These are phyloP conservation scores for Ivindomyrus marchei DNA, from an alignment of 2,113 vertebrate genomes.

Conservation along the genomic window DNA sequence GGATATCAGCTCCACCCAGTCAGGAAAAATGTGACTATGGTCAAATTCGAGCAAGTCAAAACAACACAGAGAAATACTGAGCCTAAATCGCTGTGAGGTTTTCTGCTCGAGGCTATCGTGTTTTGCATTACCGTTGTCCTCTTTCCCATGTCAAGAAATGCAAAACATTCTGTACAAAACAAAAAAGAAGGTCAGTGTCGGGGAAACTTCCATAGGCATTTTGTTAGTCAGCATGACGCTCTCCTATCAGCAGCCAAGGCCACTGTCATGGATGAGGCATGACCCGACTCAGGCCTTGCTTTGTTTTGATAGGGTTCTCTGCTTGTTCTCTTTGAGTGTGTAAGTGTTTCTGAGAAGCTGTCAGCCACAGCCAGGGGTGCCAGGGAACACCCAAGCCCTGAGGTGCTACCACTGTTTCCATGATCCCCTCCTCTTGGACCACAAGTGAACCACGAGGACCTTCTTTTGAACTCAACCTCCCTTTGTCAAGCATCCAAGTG, in stretches of 20 bases:
- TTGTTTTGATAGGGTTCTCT: not conserved
- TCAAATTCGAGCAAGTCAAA: not conserved
- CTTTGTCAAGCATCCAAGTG: not conserved
- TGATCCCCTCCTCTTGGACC: not conserved
- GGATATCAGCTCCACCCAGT: not conserved
- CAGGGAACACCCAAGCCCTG: not conserved
- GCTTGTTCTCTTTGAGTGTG: not conserved
- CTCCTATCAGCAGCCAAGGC: not conserved
- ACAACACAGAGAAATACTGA: not conserved
- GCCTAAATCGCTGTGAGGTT: not conserved
- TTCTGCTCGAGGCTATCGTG: not conserved
- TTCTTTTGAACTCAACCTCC: not conserved
- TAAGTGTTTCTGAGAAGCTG: not conserved
- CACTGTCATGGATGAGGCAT: not conserved
- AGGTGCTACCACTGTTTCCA: not conserved
- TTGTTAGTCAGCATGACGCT: not conserved
- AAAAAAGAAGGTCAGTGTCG: not conserved
- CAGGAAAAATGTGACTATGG: not conserved
- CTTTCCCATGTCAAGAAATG: slow-evolving; percentile 7
- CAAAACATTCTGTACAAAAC: not conserved
- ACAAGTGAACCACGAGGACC: not conserved
- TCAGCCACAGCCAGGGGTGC: not conserved
- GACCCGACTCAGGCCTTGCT: not conserved
- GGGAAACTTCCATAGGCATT: not conserved
- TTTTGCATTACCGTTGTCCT: not conserved